phyloP scores from a whole-genome alignment of 2,113 vertebrate genomes.

The Gopherus evgoodei region DNA sequence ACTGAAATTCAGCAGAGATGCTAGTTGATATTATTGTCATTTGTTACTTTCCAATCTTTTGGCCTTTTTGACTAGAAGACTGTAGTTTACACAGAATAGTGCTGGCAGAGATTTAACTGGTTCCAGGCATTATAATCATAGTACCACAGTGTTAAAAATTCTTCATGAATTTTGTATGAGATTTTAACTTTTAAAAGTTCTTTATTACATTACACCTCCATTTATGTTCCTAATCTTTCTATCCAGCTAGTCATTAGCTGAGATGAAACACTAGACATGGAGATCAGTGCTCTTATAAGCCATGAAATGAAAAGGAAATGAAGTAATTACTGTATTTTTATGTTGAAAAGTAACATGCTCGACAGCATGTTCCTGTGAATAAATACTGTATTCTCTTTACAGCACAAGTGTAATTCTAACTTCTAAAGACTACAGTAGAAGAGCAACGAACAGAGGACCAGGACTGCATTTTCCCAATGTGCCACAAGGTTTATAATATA shows the following conservation, averaged over 20 bases:
- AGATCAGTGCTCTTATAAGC: background rate
- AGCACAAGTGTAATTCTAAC: too few relatives aligned
- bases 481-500: background rate
- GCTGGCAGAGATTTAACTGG: background rate
- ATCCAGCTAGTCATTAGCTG: accelerated
- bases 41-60: background rate
- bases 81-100: background rate
- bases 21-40: background rate
- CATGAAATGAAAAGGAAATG: background rate
- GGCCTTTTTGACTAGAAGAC: background rate
- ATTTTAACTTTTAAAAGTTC: background rate
- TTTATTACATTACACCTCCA: accelerated
- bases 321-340: accelerated
- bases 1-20: background rate
- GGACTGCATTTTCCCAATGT: background rate
- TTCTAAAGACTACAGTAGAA: accelerated
- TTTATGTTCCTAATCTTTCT: background rate
- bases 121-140: background rate
- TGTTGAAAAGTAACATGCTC: background rate
- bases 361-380: background rate
- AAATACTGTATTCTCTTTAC: background rate
- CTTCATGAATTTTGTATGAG: background rate
- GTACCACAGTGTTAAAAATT: background rate
- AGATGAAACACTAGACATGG: background rate
- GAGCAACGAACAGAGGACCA: accelerated